Conservation (phyloP, 1,140 invertebrate genomes). For the Reticulitermes speratus region DNA sequence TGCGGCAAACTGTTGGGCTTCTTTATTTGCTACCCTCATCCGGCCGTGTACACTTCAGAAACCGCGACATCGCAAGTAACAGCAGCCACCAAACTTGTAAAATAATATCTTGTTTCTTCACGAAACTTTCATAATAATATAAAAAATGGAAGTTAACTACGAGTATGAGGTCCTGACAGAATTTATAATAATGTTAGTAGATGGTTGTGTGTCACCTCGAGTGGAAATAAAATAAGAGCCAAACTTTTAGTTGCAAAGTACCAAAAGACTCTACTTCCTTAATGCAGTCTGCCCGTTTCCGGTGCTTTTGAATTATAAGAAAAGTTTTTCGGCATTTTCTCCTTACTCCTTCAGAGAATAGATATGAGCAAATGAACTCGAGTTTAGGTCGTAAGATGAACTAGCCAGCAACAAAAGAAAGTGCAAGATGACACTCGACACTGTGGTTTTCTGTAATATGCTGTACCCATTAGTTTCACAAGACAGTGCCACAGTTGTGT, state of each 20-base stretch:
- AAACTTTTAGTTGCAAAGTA: constrained; percentile 24
- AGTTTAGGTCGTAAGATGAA: neutral
- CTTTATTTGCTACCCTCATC: neutral
- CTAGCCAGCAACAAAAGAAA: neutral
- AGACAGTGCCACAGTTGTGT: neutral
- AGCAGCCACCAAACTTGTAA: neutral
- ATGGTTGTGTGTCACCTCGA: constrained; percentile 23
- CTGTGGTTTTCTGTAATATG: neutral
- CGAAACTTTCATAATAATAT: constrained; percentile 8
- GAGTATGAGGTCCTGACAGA: constrained; percentile 7
- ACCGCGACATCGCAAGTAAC: neutral
- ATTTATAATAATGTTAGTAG: constrained; percentile 10
- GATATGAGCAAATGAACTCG: neutral
- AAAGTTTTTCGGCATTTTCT: constrained; percentile 19
- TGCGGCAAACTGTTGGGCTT: neutral
- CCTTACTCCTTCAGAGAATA: neutral
- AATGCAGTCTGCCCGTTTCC: constrained; percentile 28
- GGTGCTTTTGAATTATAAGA: constrained; percentile 26
- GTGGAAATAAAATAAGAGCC: constrained; percentile 26
- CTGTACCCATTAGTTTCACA: neutral
- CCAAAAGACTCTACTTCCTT: constrained; percentile 28
- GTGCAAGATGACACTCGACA: neutral
- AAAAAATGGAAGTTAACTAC: neutral
- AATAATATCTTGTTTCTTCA: neutral
- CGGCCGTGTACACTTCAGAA: neutral